Conservation (phyloP, 2,797 vertebrate species). For the Falco peregrinus region DNA sequence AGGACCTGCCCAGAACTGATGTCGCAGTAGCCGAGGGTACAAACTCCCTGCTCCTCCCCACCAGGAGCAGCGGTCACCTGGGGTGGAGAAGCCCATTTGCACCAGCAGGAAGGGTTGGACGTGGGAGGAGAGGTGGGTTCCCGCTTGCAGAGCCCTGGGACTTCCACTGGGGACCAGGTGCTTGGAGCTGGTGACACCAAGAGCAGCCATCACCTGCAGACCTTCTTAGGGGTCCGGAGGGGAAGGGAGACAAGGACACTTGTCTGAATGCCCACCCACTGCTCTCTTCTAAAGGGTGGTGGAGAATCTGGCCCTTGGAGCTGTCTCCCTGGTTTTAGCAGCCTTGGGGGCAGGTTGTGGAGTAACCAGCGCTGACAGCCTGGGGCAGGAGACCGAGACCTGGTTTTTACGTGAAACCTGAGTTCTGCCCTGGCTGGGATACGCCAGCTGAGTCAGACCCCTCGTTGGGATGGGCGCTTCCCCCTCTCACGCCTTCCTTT, state of each 20-base stretch:
- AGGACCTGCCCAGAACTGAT: neutral
- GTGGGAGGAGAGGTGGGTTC: neutral
- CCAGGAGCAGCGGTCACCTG: rapidly evolving
- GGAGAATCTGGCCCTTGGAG: neutral
- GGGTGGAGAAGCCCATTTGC: neutral
- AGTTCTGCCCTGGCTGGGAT: neutral
- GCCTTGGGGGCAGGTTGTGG: neutral
- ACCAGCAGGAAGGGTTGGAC: neutral
- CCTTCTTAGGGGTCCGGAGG: neutral
- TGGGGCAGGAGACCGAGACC: neutral
- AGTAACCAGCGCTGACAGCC: neutral
- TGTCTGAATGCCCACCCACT: neutral
- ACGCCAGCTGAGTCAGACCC: neutral
- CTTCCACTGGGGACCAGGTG: neutral
- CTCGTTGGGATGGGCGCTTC: neutral
- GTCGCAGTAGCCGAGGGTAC: neutral
- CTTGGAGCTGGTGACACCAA: neutral
- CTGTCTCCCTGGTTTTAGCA: neutral
- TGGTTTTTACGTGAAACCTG: neutral
- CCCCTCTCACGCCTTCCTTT: neutral
- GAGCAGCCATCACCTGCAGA: rapidly evolving
- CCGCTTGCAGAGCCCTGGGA: neutral
- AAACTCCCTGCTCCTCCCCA: neutral
- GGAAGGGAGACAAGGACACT: neutral
- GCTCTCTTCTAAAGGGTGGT: neutral